Conservation (phyloP, 2,113 vertebrate species). For the Eublepharis macularius region DNA sequence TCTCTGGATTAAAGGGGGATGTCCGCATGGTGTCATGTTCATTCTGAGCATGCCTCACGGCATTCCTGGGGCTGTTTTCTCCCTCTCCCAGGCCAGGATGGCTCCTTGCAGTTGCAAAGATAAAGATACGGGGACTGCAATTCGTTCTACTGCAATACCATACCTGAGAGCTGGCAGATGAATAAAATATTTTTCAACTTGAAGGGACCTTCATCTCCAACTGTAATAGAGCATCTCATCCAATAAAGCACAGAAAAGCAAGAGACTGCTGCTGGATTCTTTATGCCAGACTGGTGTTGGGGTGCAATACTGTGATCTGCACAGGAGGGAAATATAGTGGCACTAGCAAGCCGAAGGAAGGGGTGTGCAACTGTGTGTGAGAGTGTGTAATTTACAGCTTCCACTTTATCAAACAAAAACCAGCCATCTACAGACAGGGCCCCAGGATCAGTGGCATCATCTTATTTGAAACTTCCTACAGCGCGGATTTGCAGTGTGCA, state of each 20-base stretch:
- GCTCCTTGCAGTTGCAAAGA: not conserved
- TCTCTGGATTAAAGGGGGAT: too few relatives aligned
- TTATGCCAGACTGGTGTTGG: not conserved
- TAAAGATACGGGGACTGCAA: not conserved
- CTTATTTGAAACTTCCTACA: not conserved
- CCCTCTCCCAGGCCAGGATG: not conserved
- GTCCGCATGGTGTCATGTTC: too few relatives aligned
- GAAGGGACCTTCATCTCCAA: not conserved
- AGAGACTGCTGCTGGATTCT: not conserved
- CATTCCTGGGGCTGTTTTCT: not conserved
- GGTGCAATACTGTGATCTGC: not conserved
- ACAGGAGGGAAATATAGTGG: not conserved
- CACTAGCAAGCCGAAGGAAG: not conserved
- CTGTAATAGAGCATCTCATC: not conserved
- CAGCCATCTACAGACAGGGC: not conserved
- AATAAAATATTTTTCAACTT: slow-evolving; percentile 2
- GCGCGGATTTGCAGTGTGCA: not conserved
- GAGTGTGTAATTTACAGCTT: too few relatives aligned
- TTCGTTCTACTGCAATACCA: not conserved
- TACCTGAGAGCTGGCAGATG: not conserved
- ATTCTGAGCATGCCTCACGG: too few relatives aligned
- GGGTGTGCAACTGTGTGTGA: not conserved
- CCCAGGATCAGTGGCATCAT: not conserved
- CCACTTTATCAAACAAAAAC: not conserved
- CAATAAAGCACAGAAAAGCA: not conserved